Percentiles rank a stretch among this genome's conserved stretches.
Conservation (phyloP, 2,797 vertebrate genomes). For the Lacerta bilineata region DNA sequence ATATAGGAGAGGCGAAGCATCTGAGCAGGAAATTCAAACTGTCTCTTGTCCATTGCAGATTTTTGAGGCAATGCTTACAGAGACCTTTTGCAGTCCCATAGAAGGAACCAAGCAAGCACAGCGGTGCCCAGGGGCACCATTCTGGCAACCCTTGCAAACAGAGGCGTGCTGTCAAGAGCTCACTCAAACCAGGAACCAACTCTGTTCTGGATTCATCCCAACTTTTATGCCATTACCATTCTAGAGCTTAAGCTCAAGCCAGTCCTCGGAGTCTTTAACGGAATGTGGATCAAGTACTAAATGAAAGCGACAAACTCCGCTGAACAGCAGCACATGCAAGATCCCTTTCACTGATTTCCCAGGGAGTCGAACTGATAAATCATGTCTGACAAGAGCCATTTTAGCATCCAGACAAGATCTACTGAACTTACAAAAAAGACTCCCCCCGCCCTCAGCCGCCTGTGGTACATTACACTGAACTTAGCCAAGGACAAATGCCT, state of each 20-base stretch:
- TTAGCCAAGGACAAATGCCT: background rate
- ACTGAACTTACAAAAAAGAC: background rate
- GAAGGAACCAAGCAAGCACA: too few species aligned
- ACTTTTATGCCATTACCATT: too few species aligned
- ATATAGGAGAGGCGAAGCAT: too few species aligned
- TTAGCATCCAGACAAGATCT: conserved; percentile 52
- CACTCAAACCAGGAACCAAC: too few species aligned
- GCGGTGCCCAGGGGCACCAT: too few species aligned
- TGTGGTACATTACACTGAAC: conserved; percentile 27
- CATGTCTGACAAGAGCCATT: background rate
- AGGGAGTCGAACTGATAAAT: conserved; percentile 37
- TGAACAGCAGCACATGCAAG: background rate
- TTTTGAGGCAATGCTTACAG: too few species aligned
- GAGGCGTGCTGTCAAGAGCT: too few species aligned
- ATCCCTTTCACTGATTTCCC: background rate
- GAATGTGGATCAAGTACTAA: background rate
- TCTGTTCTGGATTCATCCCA: background rate
- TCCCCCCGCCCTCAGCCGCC: background rate
- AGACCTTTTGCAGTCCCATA: too few species aligned
- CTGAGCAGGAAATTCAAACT: too few species aligned
- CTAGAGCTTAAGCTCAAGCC: background rate
- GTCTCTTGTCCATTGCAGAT: too few species aligned
- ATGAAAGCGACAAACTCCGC: background rate
- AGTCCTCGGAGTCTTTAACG: background rate
- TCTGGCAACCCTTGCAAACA: too few species aligned